Conservation (phyloP, 37 sponge, comb jelly and placozoan genomes). For the Mnemiopsis leidyi region DNA sequence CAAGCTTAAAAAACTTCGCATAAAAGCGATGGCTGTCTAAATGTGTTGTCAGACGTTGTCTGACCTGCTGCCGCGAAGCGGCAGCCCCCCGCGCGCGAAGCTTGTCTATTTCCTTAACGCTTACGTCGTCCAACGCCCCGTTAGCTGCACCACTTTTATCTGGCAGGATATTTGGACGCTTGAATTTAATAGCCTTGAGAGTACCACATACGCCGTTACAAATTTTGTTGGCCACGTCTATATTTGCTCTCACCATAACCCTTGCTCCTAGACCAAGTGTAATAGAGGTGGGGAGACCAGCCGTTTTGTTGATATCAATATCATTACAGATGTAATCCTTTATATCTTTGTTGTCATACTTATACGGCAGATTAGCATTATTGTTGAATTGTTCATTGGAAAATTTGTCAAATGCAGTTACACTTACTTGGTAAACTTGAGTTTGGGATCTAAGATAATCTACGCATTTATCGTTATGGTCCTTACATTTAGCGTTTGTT, state of each 20-base stretch:
- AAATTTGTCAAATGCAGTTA: background rate
- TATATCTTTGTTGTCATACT: background rate
- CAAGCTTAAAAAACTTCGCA: too few species aligned
- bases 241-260: slow-evolving; percentile 30
- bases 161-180: too few species aligned
- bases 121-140: too few species aligned
- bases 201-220: slow-evolving; percentile 37
- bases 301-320: slow-evolving; percentile 32
- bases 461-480: slow-evolving; percentile 8
- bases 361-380: too few species aligned
- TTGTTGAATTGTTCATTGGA: background rate
- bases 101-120: too few species aligned
- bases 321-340: background rate
- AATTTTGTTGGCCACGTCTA: background rate
- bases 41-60: too few species aligned
- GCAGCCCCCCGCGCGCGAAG: too few species aligned
- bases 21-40: too few species aligned
- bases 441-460: background rate
- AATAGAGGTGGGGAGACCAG: slow-evolving; percentile 10
- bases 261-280: slow-evolving; percentile 1
- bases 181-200: background rate
- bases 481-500: background rate
- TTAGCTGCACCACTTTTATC: too few species aligned
- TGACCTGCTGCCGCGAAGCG: too few species aligned
- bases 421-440: background rate